A percentile compares a stretch with the other conserved stretches of the same genome.
phyloP scores from a whole-genome alignment of 2,113 vertebrate genomes.

The Gymnocephalus cernua region DNA sequence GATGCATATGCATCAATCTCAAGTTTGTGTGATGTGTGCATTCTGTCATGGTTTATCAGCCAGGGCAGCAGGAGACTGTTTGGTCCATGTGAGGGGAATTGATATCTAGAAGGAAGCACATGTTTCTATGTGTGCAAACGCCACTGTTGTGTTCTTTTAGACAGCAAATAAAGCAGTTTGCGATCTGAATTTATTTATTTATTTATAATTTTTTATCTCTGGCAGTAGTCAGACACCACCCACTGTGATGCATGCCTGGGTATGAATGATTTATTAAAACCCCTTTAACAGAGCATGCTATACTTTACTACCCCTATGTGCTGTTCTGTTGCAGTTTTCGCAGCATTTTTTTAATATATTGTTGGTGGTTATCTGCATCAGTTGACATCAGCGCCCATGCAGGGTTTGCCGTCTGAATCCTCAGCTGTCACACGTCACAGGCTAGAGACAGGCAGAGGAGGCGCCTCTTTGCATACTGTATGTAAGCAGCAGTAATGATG shows the following conservation, averaged over 20 bases:
- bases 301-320: neutral
- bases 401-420: neutral
- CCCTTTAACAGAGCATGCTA: neutral
- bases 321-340: neutral
- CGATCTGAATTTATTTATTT: slow-evolving; percentile 9
- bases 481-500: slow-evolving; percentile 48
- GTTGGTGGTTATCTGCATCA: slow-evolving; percentile 5
- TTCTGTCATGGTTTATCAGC: neutral
- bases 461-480: slow-evolving; percentile 51
- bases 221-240: slow-evolving; percentile 42
- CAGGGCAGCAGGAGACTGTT: slow-evolving; percentile 5
- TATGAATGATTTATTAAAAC: slow-evolving; percentile 68
- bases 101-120: neutral
- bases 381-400: neutral
- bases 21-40: slow-evolving; percentile 12
- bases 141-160: slow-evolving; percentile 1
- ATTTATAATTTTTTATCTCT: too few relatives aligned
- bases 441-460: slow-evolving; percentile 35
- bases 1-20: slow-evolving; percentile 34
- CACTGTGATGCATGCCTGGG: slow-evolving; percentile 27
- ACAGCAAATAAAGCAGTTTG: neutral
- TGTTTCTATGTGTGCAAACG: neutral
- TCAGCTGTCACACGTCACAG: slow-evolving; percentile 3
- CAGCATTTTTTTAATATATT: slow-evolving; percentile 9
- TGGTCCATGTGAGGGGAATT: slow-evolving; percentile 1